Base-by-base conservation (phyloP, 23 tunicate species). In the Ascidia mentula region DNA sequence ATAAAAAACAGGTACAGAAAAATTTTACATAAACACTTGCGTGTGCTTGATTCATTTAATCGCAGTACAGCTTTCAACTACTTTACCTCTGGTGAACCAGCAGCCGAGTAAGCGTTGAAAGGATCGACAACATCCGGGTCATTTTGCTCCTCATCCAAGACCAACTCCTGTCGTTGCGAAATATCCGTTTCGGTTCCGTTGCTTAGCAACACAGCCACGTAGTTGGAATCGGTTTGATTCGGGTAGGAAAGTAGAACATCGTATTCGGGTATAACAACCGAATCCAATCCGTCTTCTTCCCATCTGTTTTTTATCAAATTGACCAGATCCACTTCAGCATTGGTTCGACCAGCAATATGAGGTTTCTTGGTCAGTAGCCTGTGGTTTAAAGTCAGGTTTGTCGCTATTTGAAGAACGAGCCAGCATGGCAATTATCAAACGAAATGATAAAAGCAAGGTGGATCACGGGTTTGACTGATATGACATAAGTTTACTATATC, bases 211-310 rank as follows among this genome's bases (percentile, higher is more conserved):
- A 91, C 73, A 0, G 87, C 83, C 6, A 87, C 80, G 76, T 83
- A 82, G 40, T 91, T 82, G 69, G 92, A 84, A 75, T 87, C 88
- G 69, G 42, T 78, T 69, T 88, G 85, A 18, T 87, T 78, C 20
- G 97, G 92, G 69, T 91, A 91, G 36, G 97, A 91, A 5, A 91
- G 80, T n/a, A 91, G 76, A 17, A 91, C 97, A 45, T 91, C 76
- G 74, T 91, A 91, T 28, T 84, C 75, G 39, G 84, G 76, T 31
- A 87, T 72, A 31, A 34, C 46, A 26, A 91, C 88, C 22, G 87
- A 75, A 76, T 86, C 83, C 31, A 92, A 42, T 20, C 89, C 87
- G n/a, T n/a, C n/a, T 65, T 83, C 60, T 61, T 77, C 38, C 96
- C 95, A 89, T 5, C 74, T 69, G 31, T 78, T 31, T 69, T 74